A percentile compares a stretch with the other conserved stretches of the same genome.
Evolutionary conservation across 2,797 vertebrate species (phyloP).

Genomic region (Taeniopygia guttata): DNA sequence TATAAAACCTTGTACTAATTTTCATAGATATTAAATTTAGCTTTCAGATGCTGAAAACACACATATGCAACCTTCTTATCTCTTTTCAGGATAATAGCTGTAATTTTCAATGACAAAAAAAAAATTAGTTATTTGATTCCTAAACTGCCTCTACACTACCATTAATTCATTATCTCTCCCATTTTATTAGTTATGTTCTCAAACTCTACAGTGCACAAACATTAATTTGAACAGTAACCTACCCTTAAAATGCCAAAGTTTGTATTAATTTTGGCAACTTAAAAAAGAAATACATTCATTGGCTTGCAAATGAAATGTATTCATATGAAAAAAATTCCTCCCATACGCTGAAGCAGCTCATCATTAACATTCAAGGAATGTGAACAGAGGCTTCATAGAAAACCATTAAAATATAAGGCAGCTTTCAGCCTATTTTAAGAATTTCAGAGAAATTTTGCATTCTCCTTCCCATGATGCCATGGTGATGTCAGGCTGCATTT

Average conservation of each 20-base stretch:
- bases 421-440: constrained; percentile 79
- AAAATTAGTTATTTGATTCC: constrained; percentile 14
- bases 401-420: constrained; percentile 72
- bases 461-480: constrained; percentile 90
- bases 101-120: constrained; percentile 42
- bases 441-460: constrained; percentile 87
- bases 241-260: constrained; percentile 40
- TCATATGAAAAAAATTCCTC: constrained; percentile 66
- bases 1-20: constrained; percentile 19
- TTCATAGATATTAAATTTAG: constrained; percentile 44
- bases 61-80: not conserved
- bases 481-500: constrained; percentile 80
- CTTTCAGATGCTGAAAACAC: constrained; percentile 19
- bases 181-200: constrained; percentile 31
- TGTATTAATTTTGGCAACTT: constrained; percentile 19
- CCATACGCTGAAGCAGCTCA: constrained; percentile 66
- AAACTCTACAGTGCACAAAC: not conserved
- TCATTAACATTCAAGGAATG: constrained; percentile 76
- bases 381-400: constrained; percentile 71
- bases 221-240: constrained; percentile 51
- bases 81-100: not conserved
- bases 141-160: constrained; percentile 19
- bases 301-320: constrained; percentile 56
- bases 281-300: not conserved
- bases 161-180: constrained; percentile 55